phyloP scores from a whole-genome alignment of 2,888 invertebrate genomes.

The Volucella inanis region DNA sequence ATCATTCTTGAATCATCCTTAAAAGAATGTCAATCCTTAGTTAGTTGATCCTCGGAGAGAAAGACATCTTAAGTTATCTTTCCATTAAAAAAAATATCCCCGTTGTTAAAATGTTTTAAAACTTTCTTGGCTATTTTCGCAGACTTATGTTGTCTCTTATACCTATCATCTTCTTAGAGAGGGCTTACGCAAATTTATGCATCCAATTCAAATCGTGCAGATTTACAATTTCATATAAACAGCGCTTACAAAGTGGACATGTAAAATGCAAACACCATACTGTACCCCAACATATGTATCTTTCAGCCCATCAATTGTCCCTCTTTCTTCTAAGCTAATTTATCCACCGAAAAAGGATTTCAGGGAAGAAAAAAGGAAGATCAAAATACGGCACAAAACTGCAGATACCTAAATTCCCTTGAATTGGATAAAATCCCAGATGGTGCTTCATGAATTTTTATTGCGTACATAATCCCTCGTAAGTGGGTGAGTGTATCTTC shows the following conservation, averaged over 20 bases:
- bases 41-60: no score
- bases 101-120: no score
- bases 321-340: conserved; percentile 29
- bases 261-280: conserved; percentile 4
- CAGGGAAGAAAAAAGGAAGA: neutral
- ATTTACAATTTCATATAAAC: neutral
- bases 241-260: conserved; percentile 6
- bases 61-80: no score
- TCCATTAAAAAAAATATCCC: no score
- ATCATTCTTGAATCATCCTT: no score
- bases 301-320: conserved; percentile 14
- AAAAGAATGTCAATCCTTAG: no score
- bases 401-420: conserved; percentile 60
- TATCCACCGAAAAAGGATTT: conserved; percentile 43
- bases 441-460: conserved; percentile 64
- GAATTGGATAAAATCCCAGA: conserved; percentile 66
- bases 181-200: no score
- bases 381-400: neutral
- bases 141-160: no score
- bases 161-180: no score
- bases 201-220: no score
- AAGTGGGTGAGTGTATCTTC: conserved; percentile 40
- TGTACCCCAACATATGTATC: conserved; percentile 12
- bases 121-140: no score
- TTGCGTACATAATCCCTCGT: conserved; percentile 61